Base-by-base conservation (phyloP, 2,113 vertebrate genomes). In the Cranoglanis bouderius region DNA sequence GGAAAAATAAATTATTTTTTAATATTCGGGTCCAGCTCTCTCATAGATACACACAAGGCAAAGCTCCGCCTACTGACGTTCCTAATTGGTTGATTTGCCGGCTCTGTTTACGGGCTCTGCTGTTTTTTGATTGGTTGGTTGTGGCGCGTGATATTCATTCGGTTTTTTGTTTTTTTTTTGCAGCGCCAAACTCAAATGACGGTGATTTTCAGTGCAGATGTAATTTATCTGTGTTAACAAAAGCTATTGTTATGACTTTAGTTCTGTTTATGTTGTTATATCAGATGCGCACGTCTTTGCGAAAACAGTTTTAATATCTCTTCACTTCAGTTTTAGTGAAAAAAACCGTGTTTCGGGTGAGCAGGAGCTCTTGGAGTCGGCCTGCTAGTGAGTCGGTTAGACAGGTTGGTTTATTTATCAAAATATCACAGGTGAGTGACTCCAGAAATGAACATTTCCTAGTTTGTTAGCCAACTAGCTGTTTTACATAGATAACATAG, bases 51-150 rank as follows among this genome's bases (percentile, higher is more conserved):
- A n/a, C 14, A 8, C 29, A 18, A 9, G 16, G 32, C 6, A 10
- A 16, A 59, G 57, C 4, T 38, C 87, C 90, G 26, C 81, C 87
- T 8, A 53, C 55, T 0, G 0, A 16, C 1, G 8, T 53, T 32
- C 38, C 35, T 89, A 18, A 93, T 92, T 93, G 92, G 93, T 51
- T 81, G 12, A 78, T 82, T 74, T 61, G 5, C 9, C 29, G 10
- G 85, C 85, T 82, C 26, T 8, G 61, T 89, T 88, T 89, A 13
- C 81, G 81, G 85, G 85, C 7, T 19, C 26, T 1, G 84, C 2
- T 77, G 59, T 93, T 77, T 63, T 93, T 65, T 93, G 85, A 96
- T 95, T 95, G 94, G 95, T 77, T 91, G 24, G 7, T 80, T 29
- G 3, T 19, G 2, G 4, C 2, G 21, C 1, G 18, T 55, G 4